Evolutionary conservation across 2,888 invertebrate species (phyloP), one percentile per base, ranked within the genome.

Genomic region (Nudaria mundana): DNA sequence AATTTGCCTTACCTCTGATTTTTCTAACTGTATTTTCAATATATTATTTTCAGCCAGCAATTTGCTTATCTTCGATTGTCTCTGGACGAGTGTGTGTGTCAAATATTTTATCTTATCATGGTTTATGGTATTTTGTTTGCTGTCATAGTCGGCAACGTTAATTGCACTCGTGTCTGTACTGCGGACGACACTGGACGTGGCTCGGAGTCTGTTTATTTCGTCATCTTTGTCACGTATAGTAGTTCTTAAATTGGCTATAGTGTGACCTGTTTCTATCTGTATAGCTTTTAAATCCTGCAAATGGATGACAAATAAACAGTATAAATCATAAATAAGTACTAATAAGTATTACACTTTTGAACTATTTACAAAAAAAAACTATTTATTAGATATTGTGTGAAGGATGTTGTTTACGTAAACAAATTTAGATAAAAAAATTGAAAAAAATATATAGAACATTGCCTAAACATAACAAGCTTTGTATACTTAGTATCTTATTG

Each of bases 31-130:
- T 58, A 97, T 89, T 55, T 91, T 90, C 34, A 97, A 83, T 12
- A 96, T 95, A 84, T 97, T 97, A 68, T 95, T 93, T 65, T 97
- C 97, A 0, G 95, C 94, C 37, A 95, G 92, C 26, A 96, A 85
- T 12, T 92, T 90, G 71, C 98, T 97, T n/a, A 98, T 85, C 53
- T 93, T 91, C 28, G 93, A 93, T 78, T 98, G 98, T 69, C 95
- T 97, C 66, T 94, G 92, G 39, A 97, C 94, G 22, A 98, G 84
- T 29, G 94, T 95, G 68, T 97, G 94, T 0, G 97, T 97, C 10
- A 97, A 83, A 1, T 89, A 83, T 30, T 91, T 88, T 6, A 93
- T 77, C 56, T 84, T 82, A 11, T 84, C 79, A 11, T 63, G 71
- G 23, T 83, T 81, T 53, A 80, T 69, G 47, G 58, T 54, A 11